Evolutionary conservation across 2,797 vertebrate genomes (phyloP).

Genomic region (Danionella dracula): DNA sequence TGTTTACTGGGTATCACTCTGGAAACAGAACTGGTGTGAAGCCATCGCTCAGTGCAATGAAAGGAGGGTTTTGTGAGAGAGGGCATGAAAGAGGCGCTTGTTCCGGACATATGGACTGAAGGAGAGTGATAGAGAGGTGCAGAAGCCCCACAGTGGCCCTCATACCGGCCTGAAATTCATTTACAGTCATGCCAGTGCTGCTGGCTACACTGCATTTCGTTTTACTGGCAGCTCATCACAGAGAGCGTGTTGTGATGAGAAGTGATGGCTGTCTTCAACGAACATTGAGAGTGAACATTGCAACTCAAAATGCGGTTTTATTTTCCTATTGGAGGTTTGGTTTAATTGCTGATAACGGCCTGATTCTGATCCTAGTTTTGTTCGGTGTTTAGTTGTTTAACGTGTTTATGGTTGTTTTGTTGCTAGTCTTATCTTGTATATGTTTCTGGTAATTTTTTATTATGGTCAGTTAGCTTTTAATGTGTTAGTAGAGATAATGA

Average conservation of each 20-base stretch:
- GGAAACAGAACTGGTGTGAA: slow-evolving; percentile 44
- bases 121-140: slow-evolving; percentile 41
- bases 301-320: too few species aligned
- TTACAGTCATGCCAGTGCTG: slow-evolving; percentile 14
- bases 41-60: slow-evolving; percentile 51
- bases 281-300: too few species aligned
- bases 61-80: slow-evolving; percentile 65
- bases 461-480: too few species aligned
- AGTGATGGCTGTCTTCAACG: not conserved
- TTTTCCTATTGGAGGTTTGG: too few species aligned
- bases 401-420: too few species aligned
- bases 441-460: too few species aligned
- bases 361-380: too few species aligned
- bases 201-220: slow-evolving; percentile 6
- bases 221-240: not conserved
- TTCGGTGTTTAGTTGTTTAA: too few species aligned
- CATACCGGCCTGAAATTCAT: not conserved
- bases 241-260: slow-evolving; percentile 8
- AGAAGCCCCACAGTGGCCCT: slow-evolving; percentile 21
- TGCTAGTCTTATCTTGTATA: too few species aligned
- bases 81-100: slow-evolving; percentile 66
- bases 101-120: slow-evolving; percentile 50
- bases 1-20: slow-evolving; percentile 43
- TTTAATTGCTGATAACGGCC: too few species aligned
- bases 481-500: too few species aligned